A percentile compares a stretch with the other conserved stretches of the same genome.
Conservation (phyloP, 2,797 vertebrate species). For the Eremophila alpestris region DNA sequence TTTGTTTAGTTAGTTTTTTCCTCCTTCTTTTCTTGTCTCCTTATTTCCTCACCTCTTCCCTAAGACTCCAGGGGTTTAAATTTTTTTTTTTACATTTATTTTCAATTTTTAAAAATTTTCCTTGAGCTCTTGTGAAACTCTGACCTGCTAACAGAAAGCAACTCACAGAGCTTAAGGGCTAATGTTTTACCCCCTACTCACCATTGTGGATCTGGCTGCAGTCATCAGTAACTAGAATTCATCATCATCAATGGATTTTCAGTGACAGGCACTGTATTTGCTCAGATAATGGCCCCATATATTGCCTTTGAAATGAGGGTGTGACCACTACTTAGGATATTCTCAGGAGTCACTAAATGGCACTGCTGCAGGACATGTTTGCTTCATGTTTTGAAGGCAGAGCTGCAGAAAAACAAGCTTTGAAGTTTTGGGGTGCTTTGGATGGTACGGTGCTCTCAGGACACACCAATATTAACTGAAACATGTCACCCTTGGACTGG, state of each 20-base stretch:
- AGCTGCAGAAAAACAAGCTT: background rate
- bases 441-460: background rate
- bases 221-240: conserved; percentile 26
- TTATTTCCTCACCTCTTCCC: background rate
- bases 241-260: conserved; percentile 51
- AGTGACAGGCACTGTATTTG: conserved; percentile 47
- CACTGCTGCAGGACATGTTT: background rate
- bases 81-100: background rate
- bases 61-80: background rate
- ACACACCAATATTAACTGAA: background rate
- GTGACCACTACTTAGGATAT: background rate
- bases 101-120: background rate
- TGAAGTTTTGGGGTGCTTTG: background rate
- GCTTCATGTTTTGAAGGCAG: background rate
- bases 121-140: background rate
- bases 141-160: conserved; percentile 3
- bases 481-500: background rate
- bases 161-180: background rate
- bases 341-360: background rate
- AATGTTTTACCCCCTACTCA: conserved; percentile 34
- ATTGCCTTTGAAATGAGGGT: conserved; percentile 43
- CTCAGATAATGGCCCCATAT: conserved; percentile 24
- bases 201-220: background rate
- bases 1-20: background rate
- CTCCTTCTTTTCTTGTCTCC: background rate